Evolutionary conservation across 2,888 invertebrate genomes (phyloP).

Genomic region (Cataglyphis altisquamis): DNA sequence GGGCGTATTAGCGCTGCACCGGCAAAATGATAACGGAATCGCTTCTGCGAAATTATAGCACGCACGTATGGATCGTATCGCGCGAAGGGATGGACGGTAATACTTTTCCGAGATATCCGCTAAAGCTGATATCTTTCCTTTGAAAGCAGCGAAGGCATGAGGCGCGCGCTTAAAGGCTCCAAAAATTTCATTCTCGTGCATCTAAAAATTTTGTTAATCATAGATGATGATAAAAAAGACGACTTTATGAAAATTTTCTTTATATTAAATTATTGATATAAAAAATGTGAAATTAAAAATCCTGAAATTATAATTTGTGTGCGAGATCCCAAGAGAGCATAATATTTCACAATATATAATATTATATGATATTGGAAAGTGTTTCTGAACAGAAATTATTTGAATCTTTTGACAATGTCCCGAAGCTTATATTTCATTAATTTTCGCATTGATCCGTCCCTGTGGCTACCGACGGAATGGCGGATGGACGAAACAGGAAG

Average conservation of each 20-base stretch:
- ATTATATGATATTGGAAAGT: neutral
- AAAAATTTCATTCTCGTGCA: neutral
- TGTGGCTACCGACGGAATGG: constrained; percentile 3
- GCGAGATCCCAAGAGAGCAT: neutral
- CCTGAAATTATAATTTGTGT: neutral
- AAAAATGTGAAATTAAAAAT: neutral
- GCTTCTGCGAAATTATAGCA: constrained; percentile 33
- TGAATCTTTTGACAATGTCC: neutral
- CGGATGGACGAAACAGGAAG: constrained; percentile 23
- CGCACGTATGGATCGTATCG: constrained; percentile 1
- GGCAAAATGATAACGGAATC: constrained; percentile 47
- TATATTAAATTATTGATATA: neutral
- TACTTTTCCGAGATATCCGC: constrained; percentile 9
- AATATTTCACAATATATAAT: neutral
- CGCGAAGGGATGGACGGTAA: constrained; percentile 12
- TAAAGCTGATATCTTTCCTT: neutral
- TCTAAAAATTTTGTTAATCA: neutral
- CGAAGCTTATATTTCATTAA: constrained; percentile 3
- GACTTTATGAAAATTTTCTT: neutral
- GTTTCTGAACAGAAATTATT: constrained; percentile 5
- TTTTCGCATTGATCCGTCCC: constrained; percentile 24
- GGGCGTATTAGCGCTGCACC: constrained; percentile 30
- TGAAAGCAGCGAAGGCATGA: too few species aligned
- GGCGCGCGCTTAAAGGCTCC: neutral
- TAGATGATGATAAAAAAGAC: neutral